These are phyloP conservation scores for Rattus rattus DNA, from an alignment of 2,113 vertebrate species.

Conservation along the genomic window DNA sequence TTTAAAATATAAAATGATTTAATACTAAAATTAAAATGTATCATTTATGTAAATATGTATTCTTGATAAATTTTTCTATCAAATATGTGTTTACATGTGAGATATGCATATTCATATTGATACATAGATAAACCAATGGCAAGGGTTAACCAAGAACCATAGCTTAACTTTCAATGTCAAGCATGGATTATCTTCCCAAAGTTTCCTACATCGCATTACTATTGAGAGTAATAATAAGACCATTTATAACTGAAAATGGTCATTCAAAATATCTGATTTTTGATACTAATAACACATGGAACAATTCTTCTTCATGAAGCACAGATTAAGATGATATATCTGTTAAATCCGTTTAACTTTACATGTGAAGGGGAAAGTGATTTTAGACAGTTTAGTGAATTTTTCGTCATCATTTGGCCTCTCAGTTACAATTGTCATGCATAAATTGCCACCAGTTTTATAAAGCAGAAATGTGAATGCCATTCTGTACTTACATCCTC, in stretches of 20 bases:
- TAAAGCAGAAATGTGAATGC: neutral
- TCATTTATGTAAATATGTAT: neutral
- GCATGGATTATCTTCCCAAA: neutral
- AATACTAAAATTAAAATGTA: neutral
- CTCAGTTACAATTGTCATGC: neutral
- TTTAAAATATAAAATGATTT: neutral
- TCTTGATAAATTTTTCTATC: neutral
- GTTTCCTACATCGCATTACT: neutral
- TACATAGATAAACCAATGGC: neutral
- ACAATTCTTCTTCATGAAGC: neutral
- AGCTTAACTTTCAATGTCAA: neutral
- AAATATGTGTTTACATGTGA: neutral
- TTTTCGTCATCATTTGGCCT: neutral
- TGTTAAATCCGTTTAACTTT: neutral
- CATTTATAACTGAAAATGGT: constrained; percentile 5
- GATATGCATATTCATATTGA: neutral
- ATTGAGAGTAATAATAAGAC: neutral
- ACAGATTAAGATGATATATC: constrained; percentile 15
- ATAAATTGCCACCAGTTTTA: neutral
- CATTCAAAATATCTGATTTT: neutral
- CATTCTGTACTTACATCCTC: neutral
- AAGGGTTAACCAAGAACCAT: neutral
- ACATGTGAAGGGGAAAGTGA: constrained; percentile 34
- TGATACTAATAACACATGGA: neutral
- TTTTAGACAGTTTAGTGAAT: constrained; percentile 11